phyloP scores from a whole-genome alignment of 2,113 vertebrate species.

The Cisticola juncidis region DNA sequence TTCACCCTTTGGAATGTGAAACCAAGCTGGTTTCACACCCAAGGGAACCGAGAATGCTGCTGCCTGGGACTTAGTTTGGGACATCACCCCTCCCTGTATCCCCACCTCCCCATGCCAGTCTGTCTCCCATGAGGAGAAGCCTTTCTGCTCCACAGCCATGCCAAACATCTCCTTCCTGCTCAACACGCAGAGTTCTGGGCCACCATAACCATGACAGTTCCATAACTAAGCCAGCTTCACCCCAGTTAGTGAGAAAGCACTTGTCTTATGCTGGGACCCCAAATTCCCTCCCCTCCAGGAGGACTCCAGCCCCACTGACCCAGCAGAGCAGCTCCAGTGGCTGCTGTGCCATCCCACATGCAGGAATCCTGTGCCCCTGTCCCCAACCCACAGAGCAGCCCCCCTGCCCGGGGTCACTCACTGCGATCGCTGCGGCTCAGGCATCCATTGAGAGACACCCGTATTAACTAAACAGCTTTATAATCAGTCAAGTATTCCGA shows the following conservation, averaged over 20 bases:
- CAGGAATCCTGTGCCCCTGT: neutral
- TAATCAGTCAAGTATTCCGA: conserved; percentile 73
- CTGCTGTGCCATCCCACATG: neutral
- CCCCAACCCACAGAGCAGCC: conserved; percentile 41
- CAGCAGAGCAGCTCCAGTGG: neutral
- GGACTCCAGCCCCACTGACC: neutral
- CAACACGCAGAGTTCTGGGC: neutral
- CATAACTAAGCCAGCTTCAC: neutral
- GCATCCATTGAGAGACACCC: conserved; percentile 59
- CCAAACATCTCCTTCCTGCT: neutral
- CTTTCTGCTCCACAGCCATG: neutral
- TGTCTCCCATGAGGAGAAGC: neutral
- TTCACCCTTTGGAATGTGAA: neutral
- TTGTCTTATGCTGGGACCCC: fast-evolving
- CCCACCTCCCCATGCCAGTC: neutral
- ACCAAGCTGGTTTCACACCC: neutral
- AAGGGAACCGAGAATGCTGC: neutral
- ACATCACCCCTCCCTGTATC: no score
- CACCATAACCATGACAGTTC: neutral
- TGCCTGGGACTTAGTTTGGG: neutral
- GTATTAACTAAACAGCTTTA: conserved; percentile 71
- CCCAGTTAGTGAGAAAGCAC: neutral
- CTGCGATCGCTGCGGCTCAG: conserved; percentile 50
- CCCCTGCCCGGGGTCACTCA: neutral
- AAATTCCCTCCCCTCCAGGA: neutral